A percentile compares a stretch with the other conserved stretches of the same genome.
These are phyloP conservation scores for Centruroides sculpturatus DNA, from an alignment of 1,140 invertebrate genomes.

Conservation along the genomic window DNA sequence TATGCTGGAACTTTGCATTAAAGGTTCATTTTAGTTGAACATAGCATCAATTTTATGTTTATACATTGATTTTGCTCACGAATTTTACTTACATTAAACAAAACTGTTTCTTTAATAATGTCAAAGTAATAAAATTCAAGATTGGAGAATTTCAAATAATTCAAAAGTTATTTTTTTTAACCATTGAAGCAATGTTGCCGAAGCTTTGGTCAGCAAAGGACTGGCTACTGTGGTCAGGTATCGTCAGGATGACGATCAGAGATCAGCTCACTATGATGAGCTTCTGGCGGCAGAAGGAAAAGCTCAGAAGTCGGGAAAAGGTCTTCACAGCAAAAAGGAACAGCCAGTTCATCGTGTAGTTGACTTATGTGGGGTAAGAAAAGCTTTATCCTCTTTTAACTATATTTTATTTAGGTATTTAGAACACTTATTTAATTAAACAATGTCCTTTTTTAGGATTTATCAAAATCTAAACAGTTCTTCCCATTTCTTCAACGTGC, in stretches of 20 bases:
- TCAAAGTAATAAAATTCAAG: too few relatives aligned
- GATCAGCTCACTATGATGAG: conserved; percentile 85
- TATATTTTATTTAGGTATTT: too few relatives aligned
- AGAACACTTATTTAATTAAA: not conserved
- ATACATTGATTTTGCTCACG: too few relatives aligned
- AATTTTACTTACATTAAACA: too few relatives aligned
- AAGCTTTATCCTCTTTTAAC: too few relatives aligned
- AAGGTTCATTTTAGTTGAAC: too few relatives aligned
- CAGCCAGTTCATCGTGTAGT: conserved; percentile 59
- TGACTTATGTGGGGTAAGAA: conserved; percentile 60
- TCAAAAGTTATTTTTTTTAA: not conserved
- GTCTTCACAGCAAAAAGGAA: conserved; percentile 74
- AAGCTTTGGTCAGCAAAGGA: conserved; percentile 83
- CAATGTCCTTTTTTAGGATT: conserved; percentile 36
- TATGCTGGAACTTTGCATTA: too few relatives aligned
- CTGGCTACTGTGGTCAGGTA: conserved; percentile 83
- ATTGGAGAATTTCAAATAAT: too few relatives aligned
- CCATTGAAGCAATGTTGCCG: conserved; percentile 69
- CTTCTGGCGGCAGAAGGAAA: conserved; percentile 85
- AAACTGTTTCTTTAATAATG: too few relatives aligned
- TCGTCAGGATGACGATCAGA: conserved; percentile 86
- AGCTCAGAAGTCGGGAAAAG: conserved; percentile 69
- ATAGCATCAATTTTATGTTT: too few relatives aligned
- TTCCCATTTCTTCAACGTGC: conserved; percentile 72
- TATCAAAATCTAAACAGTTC: conserved; percentile 76